Conservation (phyloP, 2,888 invertebrate species). For the Trichogramma dendrolimi region DNA sequence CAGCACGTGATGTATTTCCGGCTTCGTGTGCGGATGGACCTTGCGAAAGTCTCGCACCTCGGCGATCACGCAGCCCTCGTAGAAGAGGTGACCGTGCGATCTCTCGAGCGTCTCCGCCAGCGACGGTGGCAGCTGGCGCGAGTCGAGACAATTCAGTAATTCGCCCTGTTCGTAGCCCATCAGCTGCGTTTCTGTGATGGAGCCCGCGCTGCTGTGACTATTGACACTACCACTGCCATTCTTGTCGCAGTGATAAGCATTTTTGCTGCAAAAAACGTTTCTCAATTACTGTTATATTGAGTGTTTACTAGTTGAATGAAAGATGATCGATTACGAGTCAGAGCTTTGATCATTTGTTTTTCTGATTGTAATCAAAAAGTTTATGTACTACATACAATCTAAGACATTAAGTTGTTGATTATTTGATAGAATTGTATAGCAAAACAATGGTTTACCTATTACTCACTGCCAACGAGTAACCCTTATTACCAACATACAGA, state of each 20-base stretch:
- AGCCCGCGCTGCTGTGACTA: constrained; percentile 33
- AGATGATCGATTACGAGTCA: too few relatives aligned
- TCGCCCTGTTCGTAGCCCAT: constrained; percentile 90
- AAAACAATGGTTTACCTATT: constrained; percentile 52
- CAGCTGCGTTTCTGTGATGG: constrained; percentile 65
- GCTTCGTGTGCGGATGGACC: constrained; percentile 70
- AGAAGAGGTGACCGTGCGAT: constrained; percentile 80
- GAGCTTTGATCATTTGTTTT: too few relatives aligned
- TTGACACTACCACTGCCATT: background rate
- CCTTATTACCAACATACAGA: constrained; percentile 87
- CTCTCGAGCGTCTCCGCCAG: constrained; percentile 79
- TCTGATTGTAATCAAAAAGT: too few relatives aligned
- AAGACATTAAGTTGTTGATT: too few relatives aligned
- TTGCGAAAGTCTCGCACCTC: constrained; percentile 86
- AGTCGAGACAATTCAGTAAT: constrained; percentile 81
- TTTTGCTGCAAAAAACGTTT: constrained; percentile 39
- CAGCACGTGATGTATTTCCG: constrained; percentile 82
- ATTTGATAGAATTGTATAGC: too few relatives aligned
- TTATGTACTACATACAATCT: too few relatives aligned
- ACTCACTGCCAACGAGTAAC: constrained; percentile 72
- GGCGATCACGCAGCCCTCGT: constrained; percentile 87
- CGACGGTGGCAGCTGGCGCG: constrained; percentile 84
- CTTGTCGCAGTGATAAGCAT: constrained; percentile 57
- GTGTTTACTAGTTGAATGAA: too few relatives aligned
- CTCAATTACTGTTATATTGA: too few relatives aligned